Evolutionary conservation across 2,113 vertebrate genomes (phyloP), one percentile per base, ranked within the genome.

Genomic region (Marcusenius ussheri): DNA sequence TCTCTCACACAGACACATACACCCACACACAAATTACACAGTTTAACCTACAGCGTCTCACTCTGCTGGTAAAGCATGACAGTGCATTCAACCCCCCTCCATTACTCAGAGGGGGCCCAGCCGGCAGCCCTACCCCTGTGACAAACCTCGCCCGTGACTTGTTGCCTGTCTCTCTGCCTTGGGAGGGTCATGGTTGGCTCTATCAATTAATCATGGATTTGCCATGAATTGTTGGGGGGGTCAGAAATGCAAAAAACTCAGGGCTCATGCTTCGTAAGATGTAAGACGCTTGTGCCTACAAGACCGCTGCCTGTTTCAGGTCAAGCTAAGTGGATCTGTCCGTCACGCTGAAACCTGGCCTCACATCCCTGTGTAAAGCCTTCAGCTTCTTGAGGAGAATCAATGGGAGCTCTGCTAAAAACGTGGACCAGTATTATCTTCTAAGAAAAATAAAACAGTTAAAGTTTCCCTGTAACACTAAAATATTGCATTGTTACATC

Each of bases 1-100:
- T 50, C 89, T 80, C 85, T 19, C 88, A 58, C 89, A 88, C 50
- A 66, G 70, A 87, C 91, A 88, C 66, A 83, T 87, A 90, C 83
- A 51, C 90, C 39, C 87, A 9, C 5, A 13, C 80, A 83, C 83
- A 5, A 17, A 42, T 51, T 46, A 77, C 46, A 51, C 87, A 11
- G 21, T 66, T 66, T 46, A 58, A 39, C 88, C 39, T 53, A 89
- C 80, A 77, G 66, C 84, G 31, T 66, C 35, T 39, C 51, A 45
- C 35, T 35, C 35, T 58, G 53, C 87, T 24, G 35, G 50, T 15
- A 88, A 15, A 88, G 35, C 53, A 45, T 74, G 86, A 88, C 77
- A 27, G 46, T 49, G 31, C 90, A 39, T 27, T 50, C 47, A 35
- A 58, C 5, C 49, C 58, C 31, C 58, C 42, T 35, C 15, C 2